Percentiles rank a stretch among this genome's conserved stretches.
These are phyloP conservation scores for Pandemis heparana DNA, from an alignment of 2,888 invertebrate genomes.

Conservation along the genomic window DNA sequence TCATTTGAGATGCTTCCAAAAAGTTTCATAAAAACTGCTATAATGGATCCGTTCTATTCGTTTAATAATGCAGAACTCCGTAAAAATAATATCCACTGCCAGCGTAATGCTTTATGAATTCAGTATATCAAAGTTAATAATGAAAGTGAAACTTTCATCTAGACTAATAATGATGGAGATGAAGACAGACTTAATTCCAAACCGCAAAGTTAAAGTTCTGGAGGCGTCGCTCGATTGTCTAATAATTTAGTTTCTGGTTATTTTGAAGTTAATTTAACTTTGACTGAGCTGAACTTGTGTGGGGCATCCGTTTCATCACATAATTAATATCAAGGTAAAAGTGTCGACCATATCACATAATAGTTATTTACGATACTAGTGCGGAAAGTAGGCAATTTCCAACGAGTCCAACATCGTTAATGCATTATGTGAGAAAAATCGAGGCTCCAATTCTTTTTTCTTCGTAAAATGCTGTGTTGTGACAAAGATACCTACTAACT, in stretches of 20 bases:
- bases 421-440: too few species aligned
- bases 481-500: too few species aligned
- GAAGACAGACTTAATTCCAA: neutral
- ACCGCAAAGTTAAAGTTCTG: neutral
- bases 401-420: too few species aligned
- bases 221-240: neutral
- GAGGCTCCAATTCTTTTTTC: too few species aligned
- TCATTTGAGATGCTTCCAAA: too few species aligned
- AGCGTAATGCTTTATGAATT: neutral
- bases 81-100: neutral
- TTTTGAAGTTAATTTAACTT: conserved; percentile 9
- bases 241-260: conserved; percentile 10
- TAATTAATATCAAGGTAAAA: neutral
- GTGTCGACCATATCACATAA: neutral
- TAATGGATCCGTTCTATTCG: too few species aligned
- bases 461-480: too few species aligned
- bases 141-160: neutral
- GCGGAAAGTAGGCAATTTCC: too few species aligned
- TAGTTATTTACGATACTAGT: too few species aligned
- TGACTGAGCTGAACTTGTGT: neutral
- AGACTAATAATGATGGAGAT: neutral
- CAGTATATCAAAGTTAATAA: neutral
- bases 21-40: too few species aligned
- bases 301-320: neutral
- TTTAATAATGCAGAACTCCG: too few species aligned